Evolutionary conservation across 2,888 invertebrate genomes (phyloP).

Genomic region (Trichogramma dendrolimi): DNA sequence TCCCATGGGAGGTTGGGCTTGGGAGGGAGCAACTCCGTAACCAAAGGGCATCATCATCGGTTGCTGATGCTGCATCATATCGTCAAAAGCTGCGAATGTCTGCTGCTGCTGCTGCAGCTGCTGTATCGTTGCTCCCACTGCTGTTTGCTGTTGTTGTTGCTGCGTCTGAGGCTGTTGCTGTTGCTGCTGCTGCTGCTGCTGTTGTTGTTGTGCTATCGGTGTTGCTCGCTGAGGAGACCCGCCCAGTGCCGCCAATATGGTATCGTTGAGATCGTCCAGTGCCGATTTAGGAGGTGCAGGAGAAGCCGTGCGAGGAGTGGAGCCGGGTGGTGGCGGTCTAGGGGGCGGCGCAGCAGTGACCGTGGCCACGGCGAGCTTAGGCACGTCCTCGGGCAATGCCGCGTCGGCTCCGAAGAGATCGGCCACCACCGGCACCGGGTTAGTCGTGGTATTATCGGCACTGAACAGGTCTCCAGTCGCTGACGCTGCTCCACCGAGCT

Average conservation of each 20-base stretch:
- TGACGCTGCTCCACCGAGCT: constrained; percentile 27
- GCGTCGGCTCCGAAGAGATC: constrained; percentile 49
- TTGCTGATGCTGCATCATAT: constrained; percentile 34
- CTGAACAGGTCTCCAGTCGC: constrained; percentile 46
- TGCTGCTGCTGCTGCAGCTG: constrained; percentile 37
- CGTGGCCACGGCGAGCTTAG: constrained; percentile 35
- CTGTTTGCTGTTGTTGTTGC: constrained; percentile 30
- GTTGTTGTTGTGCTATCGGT: constrained; percentile 40
- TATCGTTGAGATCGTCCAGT: constrained; percentile 67
- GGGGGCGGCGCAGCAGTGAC: constrained; percentile 51
- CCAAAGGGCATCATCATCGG: constrained; percentile 37
- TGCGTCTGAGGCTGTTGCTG: constrained; percentile 29
- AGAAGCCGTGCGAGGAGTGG: constrained; percentile 47
- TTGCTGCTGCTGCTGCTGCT: constrained; percentile 33
- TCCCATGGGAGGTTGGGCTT: constrained; percentile 46
- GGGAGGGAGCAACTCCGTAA: constrained; percentile 43
- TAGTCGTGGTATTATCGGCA: constrained; percentile 28
- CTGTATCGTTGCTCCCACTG: constrained; percentile 31
- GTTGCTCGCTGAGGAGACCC: constrained; percentile 56
- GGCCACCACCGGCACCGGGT: constrained; percentile 35
- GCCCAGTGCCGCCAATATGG: constrained; percentile 65
- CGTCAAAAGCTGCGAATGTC: constrained; percentile 43
- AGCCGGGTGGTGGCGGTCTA: constrained; percentile 51
- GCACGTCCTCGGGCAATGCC: constrained; percentile 35
- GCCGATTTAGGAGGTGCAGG: constrained; percentile 58